Percentiles rank a stretch among this genome's conserved stretches.
These are phyloP conservation scores for Brachionus asplanchnoidis DNA, from an alignment of 1,140 invertebrate species.

Conservation along the genomic window DNA sequence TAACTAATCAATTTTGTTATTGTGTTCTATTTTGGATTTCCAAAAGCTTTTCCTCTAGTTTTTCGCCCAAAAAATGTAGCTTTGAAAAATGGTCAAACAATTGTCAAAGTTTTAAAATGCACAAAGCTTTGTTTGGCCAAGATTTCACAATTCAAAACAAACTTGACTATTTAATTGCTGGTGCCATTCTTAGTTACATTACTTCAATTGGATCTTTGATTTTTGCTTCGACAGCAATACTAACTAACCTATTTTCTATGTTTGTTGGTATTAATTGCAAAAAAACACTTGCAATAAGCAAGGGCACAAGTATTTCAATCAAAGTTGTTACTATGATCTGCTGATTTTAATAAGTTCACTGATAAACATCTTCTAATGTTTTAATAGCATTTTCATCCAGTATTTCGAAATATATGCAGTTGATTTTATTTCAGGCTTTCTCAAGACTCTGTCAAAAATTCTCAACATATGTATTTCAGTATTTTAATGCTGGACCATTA, in stretches of 20 bases:
- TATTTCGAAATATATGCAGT: not conserved
- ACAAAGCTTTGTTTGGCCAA: not conserved
- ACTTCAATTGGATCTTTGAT: not conserved
- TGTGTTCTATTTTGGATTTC: not conserved
- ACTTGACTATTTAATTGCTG: not conserved
- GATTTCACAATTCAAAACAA: not conserved
- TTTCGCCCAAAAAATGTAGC: not conserved
- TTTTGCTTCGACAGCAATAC: not conserved
- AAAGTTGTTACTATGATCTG: not conserved
- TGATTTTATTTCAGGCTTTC: not conserved
- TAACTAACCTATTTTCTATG: not conserved
- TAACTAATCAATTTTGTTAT: not conserved
- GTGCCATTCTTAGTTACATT: not conserved
- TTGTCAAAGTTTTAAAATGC: not conserved
- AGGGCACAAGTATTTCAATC: not conserved
- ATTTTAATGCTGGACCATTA: not conserved
- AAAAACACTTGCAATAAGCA: not conserved
- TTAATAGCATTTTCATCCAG: not conserved
- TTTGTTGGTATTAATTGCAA: not conserved
- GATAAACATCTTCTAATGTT: not conserved
- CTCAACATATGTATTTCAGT: not conserved
- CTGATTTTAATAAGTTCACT: not conserved
- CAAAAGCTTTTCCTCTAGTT: not conserved
- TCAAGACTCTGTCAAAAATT: not conserved
- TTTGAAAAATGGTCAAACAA: not conserved